Base-by-base conservation (phyloP, 1,140 invertebrate genomes). In the Trichonephila clavipes region DNA sequence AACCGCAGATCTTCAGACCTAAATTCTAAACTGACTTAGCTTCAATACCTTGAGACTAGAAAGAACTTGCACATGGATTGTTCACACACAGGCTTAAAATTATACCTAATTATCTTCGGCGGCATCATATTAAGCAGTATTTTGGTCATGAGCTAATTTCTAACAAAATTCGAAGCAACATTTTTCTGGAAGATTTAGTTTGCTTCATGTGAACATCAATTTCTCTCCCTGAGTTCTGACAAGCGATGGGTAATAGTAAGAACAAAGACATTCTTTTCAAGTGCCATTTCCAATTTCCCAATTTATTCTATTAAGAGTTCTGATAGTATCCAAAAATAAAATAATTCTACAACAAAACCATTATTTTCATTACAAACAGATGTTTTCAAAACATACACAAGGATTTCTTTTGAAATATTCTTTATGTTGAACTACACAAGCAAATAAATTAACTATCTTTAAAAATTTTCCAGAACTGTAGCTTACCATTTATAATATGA, bases 181-280 rank as follows among this genome's bases (percentile, higher is more conserved):
- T 66, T 87, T 92, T 87, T 87, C 62, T 77, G 66, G 72, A 24
- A 86, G 69, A 62, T 93, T 77, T 88, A 24, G 19, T 81, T 88
- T 62, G 58, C 34, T 93, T 66, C 86, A 93, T 87, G 92, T 82
- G 82, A 66, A 88, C 72, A 86, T 93, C 85, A 86, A 40, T 87
- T 82, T 88, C 86, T 81, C 87, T 93, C 92, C 92, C 92, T 93
- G 92, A 93, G 92, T 93, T 93, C 85, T 88, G 92, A 81, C 64
- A 82, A 59, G 21, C 44, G 44, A 81, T 72, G 66, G 40, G 28
- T 66, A 81, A 69, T 51, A 51, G 28, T 88, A 93, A 93, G 85
- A 92, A 87, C 62, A 72, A 40, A 40, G 69, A 91, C 61, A 91
- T 51, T 59, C 69, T 64, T 87, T 91, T 62, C n/a, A 21, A n/a